Conservation (phyloP, 2,888 invertebrate species). For the Diarsia mendica region DNA sequence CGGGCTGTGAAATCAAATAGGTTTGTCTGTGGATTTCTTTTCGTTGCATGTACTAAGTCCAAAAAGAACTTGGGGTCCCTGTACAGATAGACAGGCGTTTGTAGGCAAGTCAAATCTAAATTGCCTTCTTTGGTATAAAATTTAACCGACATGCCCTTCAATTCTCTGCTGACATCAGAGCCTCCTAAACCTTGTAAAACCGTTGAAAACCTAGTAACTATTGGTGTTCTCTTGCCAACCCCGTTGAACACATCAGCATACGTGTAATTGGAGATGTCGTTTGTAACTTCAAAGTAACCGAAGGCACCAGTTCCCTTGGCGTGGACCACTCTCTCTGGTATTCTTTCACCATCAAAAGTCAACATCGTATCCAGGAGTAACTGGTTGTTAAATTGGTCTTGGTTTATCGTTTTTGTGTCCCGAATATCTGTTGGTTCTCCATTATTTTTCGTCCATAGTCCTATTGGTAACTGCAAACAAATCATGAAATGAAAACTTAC, state of each 20-base stretch:
- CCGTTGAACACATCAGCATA: constrained; percentile 91
- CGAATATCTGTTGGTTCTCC: constrained; percentile 94
- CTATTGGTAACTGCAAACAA: constrained; percentile 67
- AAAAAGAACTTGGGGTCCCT: constrained; percentile 89
- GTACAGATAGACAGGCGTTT: constrained; percentile 89
- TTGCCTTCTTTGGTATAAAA: constrained; percentile 76
- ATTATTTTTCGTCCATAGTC: constrained; percentile 91
- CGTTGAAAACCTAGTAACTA: constrained; percentile 90
- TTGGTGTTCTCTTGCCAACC: constrained; percentile 90
- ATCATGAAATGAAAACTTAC: neutral
- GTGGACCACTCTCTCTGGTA: constrained; percentile 97
- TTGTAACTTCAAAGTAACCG: constrained; percentile 95
- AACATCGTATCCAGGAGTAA: constrained; percentile 92
- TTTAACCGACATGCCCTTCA: constrained; percentile 83
- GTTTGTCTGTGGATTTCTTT: constrained; percentile 90
- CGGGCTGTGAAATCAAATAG: constrained; percentile 73
- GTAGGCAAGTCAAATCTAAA: constrained; percentile 80
- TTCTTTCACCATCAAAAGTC: constrained; percentile 94
- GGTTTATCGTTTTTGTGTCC: constrained; percentile 76
- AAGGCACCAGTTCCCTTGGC: constrained; percentile 97
- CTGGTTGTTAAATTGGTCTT: constrained; percentile 70
- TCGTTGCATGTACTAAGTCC: constrained; percentile 83
- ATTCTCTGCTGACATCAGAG: constrained; percentile 82
- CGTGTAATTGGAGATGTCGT: constrained; percentile 92
- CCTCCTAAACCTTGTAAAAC: constrained; percentile 91